A percentile compares a stretch with the other conserved stretches of the same genome.
phyloP scores from a whole-genome alignment of 1,140 invertebrate species.

The Drosophila repletoides region DNA sequence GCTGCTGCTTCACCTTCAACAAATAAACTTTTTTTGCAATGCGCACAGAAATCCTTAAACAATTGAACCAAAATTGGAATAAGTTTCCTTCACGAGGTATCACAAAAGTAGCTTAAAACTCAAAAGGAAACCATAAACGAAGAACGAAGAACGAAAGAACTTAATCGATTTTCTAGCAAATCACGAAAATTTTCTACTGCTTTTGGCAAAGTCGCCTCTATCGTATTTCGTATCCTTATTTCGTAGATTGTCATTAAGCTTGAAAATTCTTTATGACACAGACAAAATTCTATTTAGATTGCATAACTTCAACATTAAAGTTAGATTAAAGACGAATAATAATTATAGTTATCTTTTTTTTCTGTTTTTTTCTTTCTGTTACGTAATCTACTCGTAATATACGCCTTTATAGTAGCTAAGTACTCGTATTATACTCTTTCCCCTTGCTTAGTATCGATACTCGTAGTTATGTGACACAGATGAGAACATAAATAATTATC shows the following conservation, averaged over 20 bases:
- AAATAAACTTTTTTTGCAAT: constrained; percentile 16
- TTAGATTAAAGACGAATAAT: constrained; percentile 34
- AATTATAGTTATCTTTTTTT: constrained; percentile 31
- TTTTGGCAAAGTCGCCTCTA: not conserved
- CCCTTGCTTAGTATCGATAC: no score
- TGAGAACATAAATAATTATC: no score
- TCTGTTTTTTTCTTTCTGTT: no score
- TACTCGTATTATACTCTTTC: no score
- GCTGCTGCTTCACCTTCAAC: constrained; percentile 18
- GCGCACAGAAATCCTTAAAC: constrained; percentile 42
- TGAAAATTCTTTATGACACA: constrained; percentile 52
- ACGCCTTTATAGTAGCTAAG: no score
- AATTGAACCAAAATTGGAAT: constrained; percentile 63
- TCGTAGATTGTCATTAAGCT: constrained; percentile 68
- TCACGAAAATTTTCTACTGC: constrained; percentile 22
- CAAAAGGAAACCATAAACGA: constrained; percentile 31
- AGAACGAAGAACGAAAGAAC: constrained; percentile 15
- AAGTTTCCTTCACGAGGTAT: constrained; percentile 57
- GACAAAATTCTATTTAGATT: constrained; percentile 31
- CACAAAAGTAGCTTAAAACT: constrained; percentile 71
- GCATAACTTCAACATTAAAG: constrained; percentile 14
- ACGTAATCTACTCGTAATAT: no score
- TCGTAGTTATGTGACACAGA: no score
- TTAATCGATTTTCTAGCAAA: constrained; percentile 41
- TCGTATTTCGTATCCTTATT: constrained; percentile 6